Base-by-base conservation (phyloP, 2,888 invertebrate genomes). In the Protonemura montana region DNA sequence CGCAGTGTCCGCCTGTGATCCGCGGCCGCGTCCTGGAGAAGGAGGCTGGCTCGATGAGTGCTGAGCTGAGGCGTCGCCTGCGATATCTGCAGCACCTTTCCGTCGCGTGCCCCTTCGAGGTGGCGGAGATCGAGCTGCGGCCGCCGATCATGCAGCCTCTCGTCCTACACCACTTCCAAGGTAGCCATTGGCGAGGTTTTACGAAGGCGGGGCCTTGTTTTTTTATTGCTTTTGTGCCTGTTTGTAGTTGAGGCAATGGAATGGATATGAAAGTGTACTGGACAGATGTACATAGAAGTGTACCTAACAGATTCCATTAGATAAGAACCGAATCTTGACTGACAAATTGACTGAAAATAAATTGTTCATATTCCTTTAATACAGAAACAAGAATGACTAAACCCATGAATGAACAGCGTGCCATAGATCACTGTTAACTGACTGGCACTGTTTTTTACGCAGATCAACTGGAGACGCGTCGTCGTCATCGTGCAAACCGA, bases 11-110 rank as follows among this genome's bases (percentile, higher is more conserved):
- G 78, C 93, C 92, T 27, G 90, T 93, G 0, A 93, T 99, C 85
- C 93, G 92, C 0, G 98, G 97, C 0, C 94, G 93, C 86, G 95
- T 99, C 81, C 91, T 98, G n/a, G 97, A 98, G 89, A 96, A 97
- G 86, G 98, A 98, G 90, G 94, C 95, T 0, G 94, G 96, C 88
- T 96, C 97, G 1, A 96, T 98, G 92, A 96, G 94, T 27, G 96
- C 97, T 92, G 96, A 97, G 89, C 89, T 97, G 90, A 93, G 98
- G 89, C 94, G 94, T 87, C 93, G 96, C 82, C 92, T 96, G 89
- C 93, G 96, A 83, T 97, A 96, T 89, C 91, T 97, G 83, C 94
- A 95, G 86, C 99, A 99, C 91, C 93, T 99, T 89, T 98, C 99
- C 0, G 92, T 98, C 7, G 96, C 97, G 87, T 97, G 97, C 90